Base-by-base conservation (phyloP, 2,888 invertebrate species). In the Lycophotia porphyrea region DNA sequence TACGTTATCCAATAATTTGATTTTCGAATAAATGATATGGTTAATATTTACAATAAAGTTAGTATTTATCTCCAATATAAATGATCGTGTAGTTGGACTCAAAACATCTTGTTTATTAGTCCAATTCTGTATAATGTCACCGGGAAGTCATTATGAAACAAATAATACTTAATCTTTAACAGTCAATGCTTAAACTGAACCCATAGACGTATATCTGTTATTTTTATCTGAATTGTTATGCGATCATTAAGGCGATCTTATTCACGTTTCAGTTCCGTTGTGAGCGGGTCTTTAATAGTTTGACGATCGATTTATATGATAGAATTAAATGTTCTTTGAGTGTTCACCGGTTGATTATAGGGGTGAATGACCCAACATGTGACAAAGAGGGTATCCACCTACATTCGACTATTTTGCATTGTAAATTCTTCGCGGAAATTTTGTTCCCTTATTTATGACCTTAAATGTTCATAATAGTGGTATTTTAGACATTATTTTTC, bases 391-490 rank as follows among this genome's bases (percentile, higher is more conserved):
- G 66, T 87, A 87, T 83, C 88, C 88, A 89, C 88, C 89, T 87
- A 90, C 86, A 88, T 87, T 85, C 81, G 67, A 71, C 88, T 90
- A 89, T 87, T 91, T 90, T 88, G 88, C 85, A 90, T 79, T 82
- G 75, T 85, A 87, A 87, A 88, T 81, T 78, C 15, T 67, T 75
- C 21, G 88, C 84, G 87, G 84, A 89, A 85, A 90, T 87, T 88
- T 88, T 82, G 76, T 85, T 88, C 88, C 88, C 86, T 89, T 91
- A 91, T 92, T 92, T 91, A 93, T 89, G 87, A 80, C 55, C 74
- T 75, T 79, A 60, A 75, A 83, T 78, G 72, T 55, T 63, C 69
- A 80, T 84, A 71, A 79, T 58, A 81, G 64, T 69, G 71, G 75
- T 76, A 65, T 79, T 79, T 81, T 55, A 60, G 80, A 49, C 69